Percentiles rank a stretch among this genome's conserved stretches.
Evolutionary conservation across 2,113 vertebrate genomes (phyloP).

Genomic region (rabbit (Oryctolagus cuniculus)): mOryCun1.1 NC_091432.1:201500501-201501000

Average conservation of each 20-base stretch:
- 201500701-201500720: not conserved
- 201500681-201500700: not conserved
- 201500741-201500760: not conserved
- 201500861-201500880: not conserved
- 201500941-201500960: not conserved
- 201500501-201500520: not conserved
- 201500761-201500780: constrained; percentile 20
- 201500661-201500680: not conserved
- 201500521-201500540: not conserved
- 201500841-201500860: not conserved
- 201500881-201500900: not conserved
- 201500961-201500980: not conserved
- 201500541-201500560: not conserved
- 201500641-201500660: constrained; percentile 4
- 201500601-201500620: not conserved
- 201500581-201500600: not conserved
- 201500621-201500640: not conserved
- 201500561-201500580: not conserved
- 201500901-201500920: not conserved
- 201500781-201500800: not conserved
- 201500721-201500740: not conserved
- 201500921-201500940: not conserved
- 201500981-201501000: not conserved
- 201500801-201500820: constrained; percentile 21
- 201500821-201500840: not conserved